Percentiles rank a stretch among this genome's conserved stretches.
These are phyloP conservation scores for Oreochromis mossambicus DNA, from an alignment of 2,797 vertebrate species.

Conservation along the genomic window DNA sequence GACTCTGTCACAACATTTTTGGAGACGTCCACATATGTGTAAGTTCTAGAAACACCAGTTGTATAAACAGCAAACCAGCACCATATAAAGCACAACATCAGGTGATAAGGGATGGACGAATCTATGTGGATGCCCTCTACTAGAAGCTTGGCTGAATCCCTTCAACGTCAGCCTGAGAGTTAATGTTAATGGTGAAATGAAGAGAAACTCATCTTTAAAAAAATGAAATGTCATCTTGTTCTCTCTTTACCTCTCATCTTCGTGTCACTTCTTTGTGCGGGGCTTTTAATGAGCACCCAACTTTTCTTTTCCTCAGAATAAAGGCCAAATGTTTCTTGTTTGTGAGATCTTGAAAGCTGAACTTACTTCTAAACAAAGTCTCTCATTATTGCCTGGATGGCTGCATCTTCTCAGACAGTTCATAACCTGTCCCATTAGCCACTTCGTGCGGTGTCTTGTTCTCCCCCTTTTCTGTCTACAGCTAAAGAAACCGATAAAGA, in stretches of 20 bases:
- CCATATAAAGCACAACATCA: not conserved
- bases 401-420: slow-evolving; percentile 3
- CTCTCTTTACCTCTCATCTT: not conserved
- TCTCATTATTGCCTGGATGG: not conserved
- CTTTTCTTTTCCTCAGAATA: not conserved
- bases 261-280: not conserved
- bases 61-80: not conserved
- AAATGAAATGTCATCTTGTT: not conserved
- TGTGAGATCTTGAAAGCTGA: not conserved
- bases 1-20: not conserved
- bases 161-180: not conserved
- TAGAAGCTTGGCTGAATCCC: not conserved
- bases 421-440: not conserved
- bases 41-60: not conserved
- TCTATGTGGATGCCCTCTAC: not conserved
- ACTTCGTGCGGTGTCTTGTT: not conserved
- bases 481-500: not conserved
- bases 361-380: not conserved
- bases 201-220: not conserved
- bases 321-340: slow-evolving; percentile 18
- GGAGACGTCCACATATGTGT: not conserved
- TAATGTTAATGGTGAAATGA: not conserved
- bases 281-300: slow-evolving; percentile 29
- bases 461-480: not conserved
- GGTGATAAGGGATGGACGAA: fast-evolving